These are phyloP conservation scores for Leptothorax acervorum DNA, from an alignment of 2,888 invertebrate species.

Conservation along the genomic window DNA sequence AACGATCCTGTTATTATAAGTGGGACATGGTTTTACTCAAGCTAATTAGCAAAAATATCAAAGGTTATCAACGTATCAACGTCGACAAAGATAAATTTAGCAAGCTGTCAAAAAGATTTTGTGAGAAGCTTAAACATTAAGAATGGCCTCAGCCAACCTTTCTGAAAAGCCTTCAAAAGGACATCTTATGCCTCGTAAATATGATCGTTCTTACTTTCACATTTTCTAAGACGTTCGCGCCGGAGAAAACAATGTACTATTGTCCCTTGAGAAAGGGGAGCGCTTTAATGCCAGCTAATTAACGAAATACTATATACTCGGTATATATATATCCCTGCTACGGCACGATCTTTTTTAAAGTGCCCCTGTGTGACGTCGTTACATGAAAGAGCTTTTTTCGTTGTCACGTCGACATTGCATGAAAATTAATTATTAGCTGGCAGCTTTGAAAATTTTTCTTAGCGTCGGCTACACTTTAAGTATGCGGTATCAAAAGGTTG, in stretches of 20 bases:
- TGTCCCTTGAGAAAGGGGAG: conserved; percentile 2
- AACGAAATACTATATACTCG: conserved; percentile 45
- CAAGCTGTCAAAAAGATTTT: neutral
- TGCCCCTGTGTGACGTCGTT: conserved; percentile 27
- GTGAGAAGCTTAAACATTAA: conserved; percentile 23
- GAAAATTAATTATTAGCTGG: conserved; percentile 71
- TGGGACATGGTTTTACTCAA: neutral
- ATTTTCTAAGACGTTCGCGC: conserved; percentile 19
- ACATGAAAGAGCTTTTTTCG: conserved; percentile 41
- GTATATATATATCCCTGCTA: neutral
- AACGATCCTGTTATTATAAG: neutral
- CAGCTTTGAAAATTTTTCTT: conserved; percentile 57
- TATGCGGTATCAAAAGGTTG: conserved; percentile 67
- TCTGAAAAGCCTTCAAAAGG: conserved; percentile 14
- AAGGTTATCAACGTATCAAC: neutral
- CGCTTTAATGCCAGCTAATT: conserved; percentile 43
- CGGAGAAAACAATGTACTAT: conserved; percentile 38
- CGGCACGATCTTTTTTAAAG: conserved; percentile 26
- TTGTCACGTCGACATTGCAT: conserved; percentile 50
- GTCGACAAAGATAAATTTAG: conserved; percentile 15
- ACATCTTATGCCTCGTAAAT: conserved; percentile 29
- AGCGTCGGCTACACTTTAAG: conserved; percentile 25
- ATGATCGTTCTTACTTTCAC: conserved; percentile 28
- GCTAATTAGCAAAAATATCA: conserved; percentile 29
- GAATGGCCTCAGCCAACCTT: conserved; percentile 2